phyloP scores from a whole-genome alignment of 2,797 vertebrate genomes.

The Adrianichthys oophorus region DNA sequence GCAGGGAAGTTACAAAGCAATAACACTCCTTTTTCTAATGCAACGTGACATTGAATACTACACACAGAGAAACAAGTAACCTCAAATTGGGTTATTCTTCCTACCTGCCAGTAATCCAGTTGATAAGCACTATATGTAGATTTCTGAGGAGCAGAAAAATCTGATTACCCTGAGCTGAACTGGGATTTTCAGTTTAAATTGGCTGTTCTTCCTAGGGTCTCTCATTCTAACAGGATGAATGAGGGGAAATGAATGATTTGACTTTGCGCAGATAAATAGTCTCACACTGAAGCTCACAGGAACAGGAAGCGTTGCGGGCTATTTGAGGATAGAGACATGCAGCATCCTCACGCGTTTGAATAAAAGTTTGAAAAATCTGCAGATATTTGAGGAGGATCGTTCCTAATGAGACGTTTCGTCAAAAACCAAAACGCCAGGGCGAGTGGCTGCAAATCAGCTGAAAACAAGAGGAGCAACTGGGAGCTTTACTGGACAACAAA shows the following conservation, averaged over 20 bases:
- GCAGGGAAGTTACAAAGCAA: conserved; percentile 65
- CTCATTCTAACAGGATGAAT: conserved; percentile 74
- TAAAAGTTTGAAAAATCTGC: conserved; percentile 10
- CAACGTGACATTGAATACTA: conserved; percentile 82
- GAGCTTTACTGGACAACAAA: conserved; percentile 15
- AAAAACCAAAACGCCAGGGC: conserved; percentile 3
- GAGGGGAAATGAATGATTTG: conserved; percentile 75
- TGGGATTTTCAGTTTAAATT: conserved; percentile 78
- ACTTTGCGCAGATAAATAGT: conserved; percentile 74
- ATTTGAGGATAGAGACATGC: conserved; percentile 16
- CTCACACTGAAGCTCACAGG: conserved; percentile 29
- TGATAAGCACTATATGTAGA: conserved; percentile 87
- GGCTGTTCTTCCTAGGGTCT: conserved; percentile 75
- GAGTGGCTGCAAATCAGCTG: conserved; percentile 2
- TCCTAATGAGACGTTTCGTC: neutral
- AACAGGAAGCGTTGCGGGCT: conserved; percentile 28
- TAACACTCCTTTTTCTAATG: conserved; percentile 71
- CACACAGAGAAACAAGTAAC: conserved; percentile 81
- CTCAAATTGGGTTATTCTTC: conserved; percentile 83
- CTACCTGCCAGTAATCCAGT: conserved; percentile 85
- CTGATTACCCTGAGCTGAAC: conserved; percentile 79
- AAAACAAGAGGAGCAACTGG: conserved; percentile 1
- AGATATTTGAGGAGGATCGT: conserved; percentile 17
- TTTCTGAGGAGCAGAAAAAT: conserved; percentile 81
- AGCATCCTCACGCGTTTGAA: conserved; percentile 18